Percentiles rank a stretch among this genome's conserved stretches.
phyloP scores from a whole-genome alignment of 2,888 invertebrate species.

The Oxyteleia sp. region DNA sequence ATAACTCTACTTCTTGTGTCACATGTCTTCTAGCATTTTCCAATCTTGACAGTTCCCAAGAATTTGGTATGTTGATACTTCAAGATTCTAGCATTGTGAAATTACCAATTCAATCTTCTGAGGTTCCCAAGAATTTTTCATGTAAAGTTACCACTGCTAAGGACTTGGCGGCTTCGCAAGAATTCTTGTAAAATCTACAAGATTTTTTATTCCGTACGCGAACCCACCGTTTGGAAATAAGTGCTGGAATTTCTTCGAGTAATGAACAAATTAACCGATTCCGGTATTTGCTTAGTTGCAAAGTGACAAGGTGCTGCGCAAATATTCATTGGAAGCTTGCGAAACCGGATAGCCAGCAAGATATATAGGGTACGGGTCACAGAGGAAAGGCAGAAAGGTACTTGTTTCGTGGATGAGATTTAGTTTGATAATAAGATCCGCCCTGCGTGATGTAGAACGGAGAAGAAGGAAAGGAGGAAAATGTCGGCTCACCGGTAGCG shows the following conservation, averaged over 20 bases:
- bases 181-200: too few species aligned
- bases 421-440: constrained; percentile 86
- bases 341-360: constrained; percentile 73
- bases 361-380: constrained; percentile 68
- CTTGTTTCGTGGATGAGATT: constrained; percentile 85
- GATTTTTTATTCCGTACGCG: too few species aligned
- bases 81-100: too few species aligned
- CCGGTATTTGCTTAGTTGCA: constrained; percentile 12
- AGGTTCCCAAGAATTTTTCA: too few species aligned
- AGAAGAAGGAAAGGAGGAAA: constrained; percentile 74
- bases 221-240: constrained; percentile 2
- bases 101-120: too few species aligned
- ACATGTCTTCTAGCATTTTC: too few species aligned
- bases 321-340: constrained; percentile 68
- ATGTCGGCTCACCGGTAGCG: constrained; percentile 76
- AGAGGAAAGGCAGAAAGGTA: constrained; percentile 76
- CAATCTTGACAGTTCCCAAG: too few species aligned
- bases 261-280: constrained; percentile 8
- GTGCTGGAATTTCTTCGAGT: not conserved
- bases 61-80: too few species aligned
- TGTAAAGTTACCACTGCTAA: too few species aligned
- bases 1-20: too few species aligned
- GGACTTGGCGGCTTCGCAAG: too few species aligned
- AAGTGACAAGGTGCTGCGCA: constrained; percentile 50
- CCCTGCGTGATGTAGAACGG: constrained; percentile 75